Evolutionary conservation across 2,797 vertebrate genomes (phyloP), one percentile per base, ranked within the genome.

Genomic region (Smutsia gigantea): DNA sequence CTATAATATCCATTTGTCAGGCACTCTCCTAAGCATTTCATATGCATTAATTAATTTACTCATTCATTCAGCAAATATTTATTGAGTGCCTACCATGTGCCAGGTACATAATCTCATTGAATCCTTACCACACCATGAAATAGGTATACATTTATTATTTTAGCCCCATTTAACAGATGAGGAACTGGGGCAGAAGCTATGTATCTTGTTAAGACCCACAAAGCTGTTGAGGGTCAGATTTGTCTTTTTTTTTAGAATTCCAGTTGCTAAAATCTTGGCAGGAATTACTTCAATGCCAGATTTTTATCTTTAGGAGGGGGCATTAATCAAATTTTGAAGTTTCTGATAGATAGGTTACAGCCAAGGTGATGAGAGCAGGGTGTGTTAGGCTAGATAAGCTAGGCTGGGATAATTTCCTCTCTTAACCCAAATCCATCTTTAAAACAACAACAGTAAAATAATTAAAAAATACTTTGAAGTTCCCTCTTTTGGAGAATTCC

Each of bases 101-200:
- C 49, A 88, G n/a, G 7, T 27, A 83, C 31, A 34, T 88, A 78
- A 72, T 72, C 53, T 78, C 17, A 84, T 61, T 89, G 85, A 85
- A 46, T 92, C 21, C n/a, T 85, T 11, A 79, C 12, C 42, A 69
- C 23, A 94, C 34, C 25, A 9, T 53, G 63, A 71, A 57, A 13
- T 78, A 77, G 37, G 9, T 37, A 25, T 69, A 29, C 77, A 64
- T 37, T 91, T 96, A 84, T 79, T 91, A 31, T 64, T 82, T 94
- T 92, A 83, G 49, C 12, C 3, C 25, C 11, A 27, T 93, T 90
- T 84, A n/a, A 64, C 12, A 75, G 37, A 63, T 82, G 55, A 90
- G 34, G 51, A n/a, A 42, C 29, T 81, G 74, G 57, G 17, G 10
- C 57, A 66, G 66, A 86, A 83, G 79, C 49, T 51, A 18, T 39